Evolutionary conservation across 1,140 invertebrate species (phyloP), one percentile per base, ranked within the genome.

Genomic region (Chymomyza costata): DNA sequence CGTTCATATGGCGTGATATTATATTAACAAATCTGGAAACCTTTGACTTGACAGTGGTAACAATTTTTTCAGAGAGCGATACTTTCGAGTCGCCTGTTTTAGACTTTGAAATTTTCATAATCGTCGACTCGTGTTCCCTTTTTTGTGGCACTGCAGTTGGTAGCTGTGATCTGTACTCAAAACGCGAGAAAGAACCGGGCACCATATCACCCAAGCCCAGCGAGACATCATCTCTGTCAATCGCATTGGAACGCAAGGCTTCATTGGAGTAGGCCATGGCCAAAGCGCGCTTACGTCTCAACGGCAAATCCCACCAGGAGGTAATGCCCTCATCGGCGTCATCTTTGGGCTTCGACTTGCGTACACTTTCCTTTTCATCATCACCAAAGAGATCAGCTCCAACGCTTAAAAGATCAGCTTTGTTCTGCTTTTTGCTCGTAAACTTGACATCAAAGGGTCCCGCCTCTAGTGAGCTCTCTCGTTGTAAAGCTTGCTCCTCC

Each of bases 271-370:
- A 41, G 11, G 31, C 18, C 6, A 48, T 14, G 2, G 51, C 21
- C 14, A 83, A 16, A 1, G 76, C 68, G 21, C 81, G 68, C n/a
- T 59, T 70, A 2, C 32, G 61, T 28, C 82, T 43, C 38, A 67
- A 34, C 5, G 70, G 69, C 18, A 83, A 38, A 28, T 84, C 76
- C 82, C 82, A 84, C 82, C 82, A 84, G 6, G 82, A 65, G 0
- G 41, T 65, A 15, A 68, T 59, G 2, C 39, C 48, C 37, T 69
- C 52, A 6, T 68, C 39, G 6, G 21, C 21, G 17, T 51, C 39
- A n/a, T 49, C 13, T 35, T 38, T n/a, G 2, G 38, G 3, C 8
- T 64, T 65, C 13, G 49, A 38, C 2, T 15, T 6, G 41, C 16
- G 0, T 18, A 10, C 2, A 19, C 15, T 15, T 13, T 11, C 2